These are phyloP conservation scores for Brachionus calyciflorus DNA, from an alignment of 1,140 invertebrate genomes.

Conservation along the genomic window DNA sequence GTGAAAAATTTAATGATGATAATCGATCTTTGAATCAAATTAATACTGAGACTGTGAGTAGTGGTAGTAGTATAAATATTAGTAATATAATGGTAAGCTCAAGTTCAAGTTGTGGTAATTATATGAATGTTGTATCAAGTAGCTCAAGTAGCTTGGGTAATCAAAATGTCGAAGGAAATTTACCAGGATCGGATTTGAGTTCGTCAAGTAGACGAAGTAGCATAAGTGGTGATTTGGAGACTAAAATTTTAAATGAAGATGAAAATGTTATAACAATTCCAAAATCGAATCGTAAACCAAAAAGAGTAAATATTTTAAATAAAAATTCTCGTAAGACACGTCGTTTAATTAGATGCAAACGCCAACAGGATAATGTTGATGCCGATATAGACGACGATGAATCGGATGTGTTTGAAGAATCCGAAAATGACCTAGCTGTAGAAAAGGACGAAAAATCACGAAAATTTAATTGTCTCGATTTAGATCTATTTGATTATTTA, in stretches of 20 bases:
- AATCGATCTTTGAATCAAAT: neutral
- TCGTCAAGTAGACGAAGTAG: constrained; percentile 18
- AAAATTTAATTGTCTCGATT: constrained; percentile 4
- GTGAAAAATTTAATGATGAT: neutral
- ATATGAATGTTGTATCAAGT: neutral
- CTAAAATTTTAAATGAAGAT: neutral
- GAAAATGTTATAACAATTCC: neutral
- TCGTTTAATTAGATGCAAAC: neutral
- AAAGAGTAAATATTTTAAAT: neutral
- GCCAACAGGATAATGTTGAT: neutral
- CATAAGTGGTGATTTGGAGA: constrained; percentile 10
- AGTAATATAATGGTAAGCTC: constrained; percentile 16
- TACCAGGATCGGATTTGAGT: neutral
- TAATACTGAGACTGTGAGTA: neutral
- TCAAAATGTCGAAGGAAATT: neutral
- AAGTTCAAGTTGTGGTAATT: constrained; percentile 13
- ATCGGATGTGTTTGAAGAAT: constrained; percentile 1
- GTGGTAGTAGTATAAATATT: constrained; percentile 24
- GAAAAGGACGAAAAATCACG: neutral
- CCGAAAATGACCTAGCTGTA: neutral
- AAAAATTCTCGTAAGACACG: neutral
- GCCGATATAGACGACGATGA: constrained; percentile 2
- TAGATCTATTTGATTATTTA: constrained; percentile 14
- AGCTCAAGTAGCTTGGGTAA: constrained; percentile 24
- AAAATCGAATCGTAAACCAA: neutral